Conservation (phyloP, 2,888 invertebrate genomes). For the Drosophila falleni region DNA sequence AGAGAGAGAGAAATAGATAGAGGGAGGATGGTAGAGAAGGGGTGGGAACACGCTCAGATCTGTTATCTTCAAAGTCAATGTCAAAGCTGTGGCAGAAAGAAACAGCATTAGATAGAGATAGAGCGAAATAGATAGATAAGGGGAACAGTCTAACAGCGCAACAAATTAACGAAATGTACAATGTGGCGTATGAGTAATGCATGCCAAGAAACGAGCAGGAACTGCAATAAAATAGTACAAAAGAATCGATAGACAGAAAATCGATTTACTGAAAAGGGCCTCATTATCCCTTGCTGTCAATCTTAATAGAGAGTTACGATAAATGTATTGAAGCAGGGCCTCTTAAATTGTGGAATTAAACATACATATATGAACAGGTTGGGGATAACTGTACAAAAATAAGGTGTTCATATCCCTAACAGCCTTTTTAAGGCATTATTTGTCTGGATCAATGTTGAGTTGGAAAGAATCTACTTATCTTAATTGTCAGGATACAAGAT, state of each 20-base stretch:
- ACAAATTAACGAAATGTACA: slow-evolving; percentile 36
- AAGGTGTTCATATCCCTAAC: neutral
- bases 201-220: slow-evolving; percentile 5
- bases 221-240: slow-evolving; percentile 9
- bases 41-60: slow-evolving; percentile 18
- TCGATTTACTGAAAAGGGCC: slow-evolving; percentile 7
- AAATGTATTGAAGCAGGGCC: slow-evolving; percentile 1
- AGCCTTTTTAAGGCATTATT: too few species aligned
- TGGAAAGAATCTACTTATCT: neutral
- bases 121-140: slow-evolving; percentile 25
- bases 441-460: too few species aligned
- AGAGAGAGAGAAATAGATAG: neutral
- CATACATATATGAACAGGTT: neutral
- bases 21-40: neutral
- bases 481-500: neutral
- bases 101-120: slow-evolving; percentile 1
- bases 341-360: neutral
- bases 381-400: neutral
- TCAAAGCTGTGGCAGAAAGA: slow-evolving; percentile 62
- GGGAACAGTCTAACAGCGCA: slow-evolving; percentile 19
- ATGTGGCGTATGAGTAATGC: slow-evolving; percentile 65
- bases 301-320: neutral
- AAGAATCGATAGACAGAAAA: slow-evolving; percentile 6
- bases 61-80: slow-evolving; percentile 77
- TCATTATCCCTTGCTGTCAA: neutral